Percentiles rank a stretch among this genome's conserved stretches.
Conservation (phyloP, 1,140 invertebrate species). For the Drosophila subobscura region DNA sequence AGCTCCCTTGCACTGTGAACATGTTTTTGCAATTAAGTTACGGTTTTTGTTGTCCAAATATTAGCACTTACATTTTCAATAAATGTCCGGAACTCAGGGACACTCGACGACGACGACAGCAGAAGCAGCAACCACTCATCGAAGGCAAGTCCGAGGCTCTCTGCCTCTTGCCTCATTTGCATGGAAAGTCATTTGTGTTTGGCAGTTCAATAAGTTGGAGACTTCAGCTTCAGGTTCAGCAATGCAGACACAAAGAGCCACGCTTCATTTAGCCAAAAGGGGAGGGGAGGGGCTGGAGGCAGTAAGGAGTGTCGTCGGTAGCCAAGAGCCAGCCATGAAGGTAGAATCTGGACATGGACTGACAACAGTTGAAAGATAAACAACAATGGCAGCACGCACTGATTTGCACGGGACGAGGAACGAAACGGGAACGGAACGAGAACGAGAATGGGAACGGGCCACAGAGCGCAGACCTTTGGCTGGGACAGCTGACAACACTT, state of each 20-base stretch:
- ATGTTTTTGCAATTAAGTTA: slow-evolving; percentile 71
- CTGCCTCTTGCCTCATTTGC: slow-evolving; percentile 53
- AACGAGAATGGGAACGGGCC: not conserved
- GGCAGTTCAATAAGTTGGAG: slow-evolving; percentile 41
- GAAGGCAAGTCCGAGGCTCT: slow-evolving; percentile 33
- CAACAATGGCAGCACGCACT: slow-evolving; percentile 77
- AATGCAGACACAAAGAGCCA: slow-evolving; percentile 51
- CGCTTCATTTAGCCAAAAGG: slow-evolving; percentile 61
- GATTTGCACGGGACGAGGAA: slow-evolving; percentile 52
- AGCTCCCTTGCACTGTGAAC: not conserved
- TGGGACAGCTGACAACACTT: slow-evolving; percentile 65
- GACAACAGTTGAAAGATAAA: slow-evolving; percentile 60
- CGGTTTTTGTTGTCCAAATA: slow-evolving; percentile 74
- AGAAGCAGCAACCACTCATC: slow-evolving; percentile 36
- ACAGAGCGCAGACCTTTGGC: slow-evolving; percentile 25
- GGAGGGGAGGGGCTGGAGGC: not conserved
- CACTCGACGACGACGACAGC: slow-evolving; percentile 14
- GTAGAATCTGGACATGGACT: too few relatives aligned
- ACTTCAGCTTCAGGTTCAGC: slow-evolving; percentile 47
- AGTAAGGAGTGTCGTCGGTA: not conserved
- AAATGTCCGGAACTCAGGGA: slow-evolving; percentile 46
- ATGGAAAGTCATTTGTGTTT: slow-evolving; percentile 45
- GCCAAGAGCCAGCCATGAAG: too few relatives aligned
- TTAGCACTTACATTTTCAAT: slow-evolving; percentile 78
- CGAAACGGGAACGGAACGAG: not conserved